phyloP scores from a whole-genome alignment of 1,140 invertebrate species.

The Pectinophora gossypiella region DNA sequence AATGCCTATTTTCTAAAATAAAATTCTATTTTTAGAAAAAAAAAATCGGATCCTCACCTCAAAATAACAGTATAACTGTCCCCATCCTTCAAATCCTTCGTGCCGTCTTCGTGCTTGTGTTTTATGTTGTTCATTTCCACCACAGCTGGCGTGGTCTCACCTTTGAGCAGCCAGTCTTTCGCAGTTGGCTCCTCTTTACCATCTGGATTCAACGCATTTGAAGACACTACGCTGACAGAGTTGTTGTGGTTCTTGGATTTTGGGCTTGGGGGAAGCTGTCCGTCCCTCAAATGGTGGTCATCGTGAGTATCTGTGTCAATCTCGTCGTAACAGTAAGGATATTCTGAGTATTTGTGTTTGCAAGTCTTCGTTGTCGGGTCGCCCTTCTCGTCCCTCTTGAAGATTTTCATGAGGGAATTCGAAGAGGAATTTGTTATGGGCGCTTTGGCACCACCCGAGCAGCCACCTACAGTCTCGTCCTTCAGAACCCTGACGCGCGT shows the following conservation, averaged over 20 bases:
- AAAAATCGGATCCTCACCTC: too few relatives aligned
- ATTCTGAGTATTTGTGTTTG: slow-evolving; percentile 89
- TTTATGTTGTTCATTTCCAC: slow-evolving; percentile 70
- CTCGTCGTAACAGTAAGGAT: slow-evolving; percentile 90
- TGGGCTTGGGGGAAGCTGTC: slow-evolving; percentile 54
- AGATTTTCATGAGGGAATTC: slow-evolving; percentile 60
- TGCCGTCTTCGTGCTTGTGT: slow-evolving; percentile 50
- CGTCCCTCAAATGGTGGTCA: slow-evolving; percentile 72
- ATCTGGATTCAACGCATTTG: slow-evolving; percentile 54
- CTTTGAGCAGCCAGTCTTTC: slow-evolving; percentile 65
- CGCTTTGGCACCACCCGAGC: slow-evolving; percentile 74
- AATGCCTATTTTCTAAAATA: slow-evolving; percentile 5
- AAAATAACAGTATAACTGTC: slow-evolving; percentile 82
- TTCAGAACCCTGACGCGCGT: slow-evolving; percentile 81
- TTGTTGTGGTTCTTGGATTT: slow-evolving; percentile 61
- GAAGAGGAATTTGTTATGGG: slow-evolving; percentile 47
- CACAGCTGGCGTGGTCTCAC: slow-evolving; percentile 42
- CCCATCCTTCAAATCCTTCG: slow-evolving; percentile 72
- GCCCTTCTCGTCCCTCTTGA: slow-evolving; percentile 61
- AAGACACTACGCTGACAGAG: slow-evolving; percentile 65
- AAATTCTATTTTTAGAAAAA: too few relatives aligned
- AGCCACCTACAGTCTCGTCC: slow-evolving; percentile 74
- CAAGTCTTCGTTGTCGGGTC: slow-evolving; percentile 82
- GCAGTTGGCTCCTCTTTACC: slow-evolving; percentile 63
- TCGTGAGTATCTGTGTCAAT: slow-evolving; percentile 83